Evolutionary conservation across 1,140 invertebrate genomes (phyloP).

Genomic region (Drosophila rufa): DNA sequence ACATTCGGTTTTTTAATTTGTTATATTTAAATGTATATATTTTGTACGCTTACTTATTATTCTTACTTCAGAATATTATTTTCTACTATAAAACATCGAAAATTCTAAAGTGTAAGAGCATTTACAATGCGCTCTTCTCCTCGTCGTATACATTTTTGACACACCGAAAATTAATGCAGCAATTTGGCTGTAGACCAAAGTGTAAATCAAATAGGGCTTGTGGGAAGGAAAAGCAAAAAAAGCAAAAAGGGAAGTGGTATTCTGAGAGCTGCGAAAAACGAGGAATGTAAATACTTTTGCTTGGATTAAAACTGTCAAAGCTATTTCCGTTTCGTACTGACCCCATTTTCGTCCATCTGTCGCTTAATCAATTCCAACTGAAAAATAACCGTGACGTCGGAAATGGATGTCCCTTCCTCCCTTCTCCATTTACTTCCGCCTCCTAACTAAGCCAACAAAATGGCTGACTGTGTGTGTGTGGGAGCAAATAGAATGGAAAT

Average conservation of each 20-base stretch:
- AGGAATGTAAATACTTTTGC: constrained; percentile 34
- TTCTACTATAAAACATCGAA: neutral
- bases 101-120: neutral
- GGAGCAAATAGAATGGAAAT: constrained; percentile 53
- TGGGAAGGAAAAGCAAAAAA: neutral
- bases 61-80: neutral
- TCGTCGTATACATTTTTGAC: neutral
- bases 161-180: neutral
- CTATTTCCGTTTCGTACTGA: constrained; percentile 64
- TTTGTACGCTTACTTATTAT: neutral
- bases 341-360: constrained; percentile 52
- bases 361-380: constrained; percentile 66
- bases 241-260: neutral
- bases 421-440: constrained; percentile 10
- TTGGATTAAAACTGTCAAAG: constrained; percentile 66
- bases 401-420: constrained; percentile 48
- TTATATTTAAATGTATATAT: neutral
- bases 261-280: constrained; percentile 31
- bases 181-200: neutral
- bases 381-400: constrained; percentile 62
- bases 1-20: too few species aligned
- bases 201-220: neutral
- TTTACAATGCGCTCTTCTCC: too few species aligned
- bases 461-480: constrained; percentile 4
- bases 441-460: constrained; percentile 21